phyloP scores from a whole-genome alignment of 2,113 vertebrate species.

The Strigops habroptila region DNA sequence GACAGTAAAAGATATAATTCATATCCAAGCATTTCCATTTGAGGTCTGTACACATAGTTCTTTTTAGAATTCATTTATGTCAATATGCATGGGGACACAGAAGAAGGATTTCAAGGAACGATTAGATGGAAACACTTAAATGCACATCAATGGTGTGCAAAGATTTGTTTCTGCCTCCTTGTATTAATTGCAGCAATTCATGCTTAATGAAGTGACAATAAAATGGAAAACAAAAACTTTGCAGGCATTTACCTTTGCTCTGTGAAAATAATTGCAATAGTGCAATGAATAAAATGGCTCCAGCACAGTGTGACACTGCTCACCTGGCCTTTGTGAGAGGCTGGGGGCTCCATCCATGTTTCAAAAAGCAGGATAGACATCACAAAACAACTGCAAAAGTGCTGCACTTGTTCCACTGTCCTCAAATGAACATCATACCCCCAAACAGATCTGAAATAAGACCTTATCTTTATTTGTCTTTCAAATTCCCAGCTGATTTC shows the following conservation, averaged over 20 bases:
- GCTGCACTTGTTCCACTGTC: rapidly evolving
- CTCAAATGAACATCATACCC: neutral
- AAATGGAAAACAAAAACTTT: neutral
- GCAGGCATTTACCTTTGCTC: neutral
- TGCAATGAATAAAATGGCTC: neutral
- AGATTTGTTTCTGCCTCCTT: neutral
- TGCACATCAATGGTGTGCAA: neutral
- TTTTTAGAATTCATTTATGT: neutral
- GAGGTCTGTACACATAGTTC: neutral
- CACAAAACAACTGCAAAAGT: neutral
- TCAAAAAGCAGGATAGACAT: neutral
- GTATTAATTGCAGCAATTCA: neutral
- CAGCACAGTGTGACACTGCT: neutral
- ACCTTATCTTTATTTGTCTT: neutral
- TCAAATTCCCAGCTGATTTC: neutral
- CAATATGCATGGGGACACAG: neutral
- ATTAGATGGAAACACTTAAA: neutral
- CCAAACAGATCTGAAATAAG: neutral
- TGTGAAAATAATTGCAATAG: neutral
- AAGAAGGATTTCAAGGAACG: neutral
- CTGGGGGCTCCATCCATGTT: neutral
- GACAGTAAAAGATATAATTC: neutral
- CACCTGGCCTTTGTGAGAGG: too few relatives aligned
- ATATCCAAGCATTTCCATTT: neutral
- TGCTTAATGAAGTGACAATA: neutral